These are phyloP conservation scores for Poeciliopsis paucimaculata DNA, from an alignment of 2,797 vertebrate genomes.

Conservation along the genomic window DNA sequence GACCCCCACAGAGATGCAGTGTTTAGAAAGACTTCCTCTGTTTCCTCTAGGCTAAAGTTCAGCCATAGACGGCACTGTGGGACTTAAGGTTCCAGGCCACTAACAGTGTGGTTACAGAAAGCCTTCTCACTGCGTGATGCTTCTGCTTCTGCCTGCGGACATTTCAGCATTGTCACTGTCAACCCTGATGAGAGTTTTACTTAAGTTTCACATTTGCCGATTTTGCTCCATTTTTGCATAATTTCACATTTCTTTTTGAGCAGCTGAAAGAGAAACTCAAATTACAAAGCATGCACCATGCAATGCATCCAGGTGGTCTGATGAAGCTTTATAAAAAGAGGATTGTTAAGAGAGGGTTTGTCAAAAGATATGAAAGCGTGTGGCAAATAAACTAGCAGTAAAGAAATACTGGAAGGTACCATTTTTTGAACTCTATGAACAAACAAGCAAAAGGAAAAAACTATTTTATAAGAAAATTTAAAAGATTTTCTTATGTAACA, in stretches of 20 bases:
- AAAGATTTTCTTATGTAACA: no score
- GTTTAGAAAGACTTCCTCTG: constrained; percentile 68
- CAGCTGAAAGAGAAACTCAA: neutral
- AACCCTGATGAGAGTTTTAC: neutral
- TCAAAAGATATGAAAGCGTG: neutral
- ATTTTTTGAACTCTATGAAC: neutral
- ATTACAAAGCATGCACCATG: neutral
- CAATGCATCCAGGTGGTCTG: neutral
- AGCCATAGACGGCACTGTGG: constrained; percentile 47
- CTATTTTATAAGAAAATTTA: no score
- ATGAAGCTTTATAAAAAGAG: neutral
- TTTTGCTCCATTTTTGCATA: neutral
- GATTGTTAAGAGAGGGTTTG: neutral
- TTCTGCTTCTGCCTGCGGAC: constrained; percentile 5
- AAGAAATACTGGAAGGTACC: neutral
- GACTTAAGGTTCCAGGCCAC: constrained; percentile 40
- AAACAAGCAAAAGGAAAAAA: neutral
- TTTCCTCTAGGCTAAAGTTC: constrained; percentile 74
- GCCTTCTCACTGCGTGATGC: constrained; percentile 2
- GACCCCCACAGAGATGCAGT: constrained; percentile 51
- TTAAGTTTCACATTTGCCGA: neutral
- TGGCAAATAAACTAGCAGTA: neutral
- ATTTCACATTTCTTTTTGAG: neutral
- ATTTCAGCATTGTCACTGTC: neutral
- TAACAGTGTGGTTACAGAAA: constrained; percentile 9